phyloP scores from a whole-genome alignment of 2,113 vertebrate species.

The Anguilla rostrata region DNA sequence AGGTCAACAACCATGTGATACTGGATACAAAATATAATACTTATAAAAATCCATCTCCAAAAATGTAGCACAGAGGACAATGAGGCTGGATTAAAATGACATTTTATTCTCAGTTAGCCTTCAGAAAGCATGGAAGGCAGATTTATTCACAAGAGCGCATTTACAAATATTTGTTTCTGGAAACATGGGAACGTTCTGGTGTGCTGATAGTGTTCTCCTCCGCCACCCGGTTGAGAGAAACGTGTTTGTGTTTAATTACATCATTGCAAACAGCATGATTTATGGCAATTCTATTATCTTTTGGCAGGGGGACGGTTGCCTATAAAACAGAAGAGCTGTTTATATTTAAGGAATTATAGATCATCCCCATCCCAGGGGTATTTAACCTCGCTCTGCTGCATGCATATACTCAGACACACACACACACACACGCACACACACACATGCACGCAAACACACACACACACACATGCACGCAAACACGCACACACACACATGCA shows the following conservation, averaged over 20 bases:
- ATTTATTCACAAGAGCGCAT: background rate
- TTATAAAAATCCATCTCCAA: background rate
- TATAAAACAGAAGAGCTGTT: constrained; percentile 22
- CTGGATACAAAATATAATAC: background rate
- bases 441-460: background rate
- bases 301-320: constrained; percentile 36
- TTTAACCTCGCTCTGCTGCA: background rate
- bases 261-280: constrained; percentile 37
- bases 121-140: background rate
- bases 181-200: background rate
- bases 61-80: background rate
- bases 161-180: background rate
- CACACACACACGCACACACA: background rate
- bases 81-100: background rate
- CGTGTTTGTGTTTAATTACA: constrained; percentile 39
- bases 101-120: background rate
- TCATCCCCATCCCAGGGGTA: constrained; percentile 20
- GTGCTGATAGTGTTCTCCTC: background rate
- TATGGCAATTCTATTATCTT: constrained; percentile 34
- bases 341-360: constrained; percentile 19
- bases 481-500: background rate
- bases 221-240: constrained; percentile 31
- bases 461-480: background rate
- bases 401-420: background rate
- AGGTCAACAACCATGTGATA: background rate